Percentiles rank a stretch among this genome's conserved stretches.
phyloP scores from a whole-genome alignment of 1,140 invertebrate species.

The Calephelis virginiensis region DNA sequence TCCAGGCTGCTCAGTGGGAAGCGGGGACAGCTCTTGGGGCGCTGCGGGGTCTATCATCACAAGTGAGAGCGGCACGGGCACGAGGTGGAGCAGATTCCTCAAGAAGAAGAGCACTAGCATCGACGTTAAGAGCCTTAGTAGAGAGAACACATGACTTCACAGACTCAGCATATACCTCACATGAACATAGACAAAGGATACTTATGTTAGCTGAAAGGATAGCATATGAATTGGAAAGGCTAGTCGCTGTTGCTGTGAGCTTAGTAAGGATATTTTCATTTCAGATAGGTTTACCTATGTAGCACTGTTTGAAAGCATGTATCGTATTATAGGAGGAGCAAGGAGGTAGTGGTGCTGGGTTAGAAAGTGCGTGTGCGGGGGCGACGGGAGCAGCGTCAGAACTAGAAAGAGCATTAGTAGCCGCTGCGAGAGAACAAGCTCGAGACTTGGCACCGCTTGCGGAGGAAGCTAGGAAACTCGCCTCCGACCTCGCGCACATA shows the following conservation, averaged over 20 bases:
- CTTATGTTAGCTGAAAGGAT: conserved; percentile 93
- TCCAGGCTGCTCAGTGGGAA: conserved; percentile 66
- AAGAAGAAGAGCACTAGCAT: conserved; percentile 86
- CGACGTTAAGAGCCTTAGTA: conserved; percentile 92
- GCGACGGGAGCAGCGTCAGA: conserved; percentile 62
- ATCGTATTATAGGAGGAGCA: conserved; percentile 67
- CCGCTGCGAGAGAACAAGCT: conserved; percentile 68
- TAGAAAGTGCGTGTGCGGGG: conserved; percentile 68
- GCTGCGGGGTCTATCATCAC: conserved; percentile 67
- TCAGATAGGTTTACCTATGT: not conserved
- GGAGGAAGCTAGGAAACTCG: conserved; percentile 67
- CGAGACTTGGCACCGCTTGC: conserved; percentile 67
- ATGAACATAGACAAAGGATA: conserved; percentile 97
- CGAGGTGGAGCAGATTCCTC: conserved; percentile 78
- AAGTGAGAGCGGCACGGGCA: conserved; percentile 59
- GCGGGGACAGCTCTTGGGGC: conserved; percentile 72
- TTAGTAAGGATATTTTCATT: conserved; percentile 81
- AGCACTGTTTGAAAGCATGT: conserved; percentile 11
- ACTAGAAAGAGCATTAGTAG: conserved; percentile 65
- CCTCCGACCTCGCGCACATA: conserved; percentile 72
- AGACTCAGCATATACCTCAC: conserved; percentile 98
- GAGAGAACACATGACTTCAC: conserved; percentile 99
- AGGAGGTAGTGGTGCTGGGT: conserved; percentile 58
- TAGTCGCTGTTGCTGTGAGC: conserved; percentile 90
- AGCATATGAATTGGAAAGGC: conserved; percentile 91